Base-by-base conservation (phyloP, 2,113 vertebrate species). In the Gymnorhina tibicen region DNA sequence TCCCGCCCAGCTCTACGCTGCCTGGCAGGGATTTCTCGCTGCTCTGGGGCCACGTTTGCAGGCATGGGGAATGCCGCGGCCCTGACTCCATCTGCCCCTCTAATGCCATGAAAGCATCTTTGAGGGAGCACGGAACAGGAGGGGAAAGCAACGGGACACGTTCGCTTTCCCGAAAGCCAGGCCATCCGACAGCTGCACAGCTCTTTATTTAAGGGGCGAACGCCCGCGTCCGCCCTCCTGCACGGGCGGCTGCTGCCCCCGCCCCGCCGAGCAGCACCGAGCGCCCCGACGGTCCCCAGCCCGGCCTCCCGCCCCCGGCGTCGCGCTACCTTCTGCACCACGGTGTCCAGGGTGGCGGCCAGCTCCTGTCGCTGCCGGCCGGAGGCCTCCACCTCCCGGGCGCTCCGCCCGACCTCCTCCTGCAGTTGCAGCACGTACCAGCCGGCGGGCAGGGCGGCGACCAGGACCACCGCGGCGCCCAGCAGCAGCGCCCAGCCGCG, bases 311-410 rank as follows among this genome's bases (percentile, higher is more conserved):
- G 28, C 27, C 49, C 58, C 68, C 78, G 26, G 42, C 32, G n/a
- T 55, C 39, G 27, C 81, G 28, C 84, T 96, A 98, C 98, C 98
- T 98, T 98, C 85, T 97, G 97, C 95, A 95, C 96, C 66, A 97
- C 95, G 44, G 91, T 73, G 50, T 96, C 95, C 89, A 98, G 91
- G 72, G 93, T 89, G 87, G 93, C 96, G 55, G 95, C 96, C 95
- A 98, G 92, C 87, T 97, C 97, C 33, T 97, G 96, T 20, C 97
- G 90, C 87, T 97, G 97, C 69, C 88, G 80, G 50, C 88, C 82
- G 44, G 97, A 97, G 94, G 96, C 97, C 86, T 98, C 97, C 73
- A 97, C 94, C 89, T 97, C 59, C 59, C 77, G 94, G 95, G 94
- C 88, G 85, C 97, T 39, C 39, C n/a, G n/a, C n/a, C n/a, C n/a